Percentiles rank a stretch among this genome's conserved stretches.
Evolutionary conservation across 2,888 invertebrate genomes (phyloP).

Genomic region (Candidula unifasciata): DNA sequence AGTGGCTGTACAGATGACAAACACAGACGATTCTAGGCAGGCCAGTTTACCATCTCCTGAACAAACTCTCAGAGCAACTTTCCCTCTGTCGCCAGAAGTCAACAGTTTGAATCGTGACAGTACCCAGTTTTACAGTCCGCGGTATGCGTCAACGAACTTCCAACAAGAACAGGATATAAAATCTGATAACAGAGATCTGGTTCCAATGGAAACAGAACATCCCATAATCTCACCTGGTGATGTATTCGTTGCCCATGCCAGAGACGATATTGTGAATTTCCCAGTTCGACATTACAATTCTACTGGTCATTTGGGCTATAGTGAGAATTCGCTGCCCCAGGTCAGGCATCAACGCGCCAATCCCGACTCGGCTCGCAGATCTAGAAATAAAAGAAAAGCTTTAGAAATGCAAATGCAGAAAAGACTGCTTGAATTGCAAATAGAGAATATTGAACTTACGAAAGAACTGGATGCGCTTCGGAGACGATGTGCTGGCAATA

Average conservation of each 20-base stretch:
- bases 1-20: neutral
- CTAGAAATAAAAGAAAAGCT: constrained; percentile 76
- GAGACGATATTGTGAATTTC: neutral
- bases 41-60: neutral
- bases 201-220: no score
- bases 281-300: no score
- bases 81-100: neutral
- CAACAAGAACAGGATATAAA: no score
- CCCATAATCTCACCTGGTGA: neutral
- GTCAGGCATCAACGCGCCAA: constrained; percentile 61
- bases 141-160: no score
- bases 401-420: constrained; percentile 77
- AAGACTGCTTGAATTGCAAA: constrained; percentile 71
- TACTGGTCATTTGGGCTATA: neutral
- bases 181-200: no score
- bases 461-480: constrained; percentile 74
- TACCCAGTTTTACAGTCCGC: neutral
- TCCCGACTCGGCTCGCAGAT: constrained; percentile 78
- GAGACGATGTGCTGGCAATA: constrained; percentile 64
- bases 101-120: neutral
- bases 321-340: neutral
- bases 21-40: constrained; percentile 2
- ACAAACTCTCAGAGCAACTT: neutral
- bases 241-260: no score
- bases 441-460: constrained; percentile 76